These are phyloP conservation scores for Tetrao urogallus DNA, from an alignment of 2,113 vertebrate species.

Conservation along the genomic window DNA sequence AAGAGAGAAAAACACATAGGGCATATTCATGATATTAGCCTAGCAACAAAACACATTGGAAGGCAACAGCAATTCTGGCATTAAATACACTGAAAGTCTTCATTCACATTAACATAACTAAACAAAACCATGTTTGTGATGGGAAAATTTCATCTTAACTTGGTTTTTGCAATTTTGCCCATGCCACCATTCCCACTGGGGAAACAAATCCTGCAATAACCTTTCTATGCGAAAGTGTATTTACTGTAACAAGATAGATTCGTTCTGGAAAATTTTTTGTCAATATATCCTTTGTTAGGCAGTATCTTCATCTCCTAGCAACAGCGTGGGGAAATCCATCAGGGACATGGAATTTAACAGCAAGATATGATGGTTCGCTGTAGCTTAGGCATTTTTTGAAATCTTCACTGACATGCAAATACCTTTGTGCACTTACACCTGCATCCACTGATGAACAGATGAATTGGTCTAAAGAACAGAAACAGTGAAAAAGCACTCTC, in stretches of 20 bases:
- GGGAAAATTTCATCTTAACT: neutral
- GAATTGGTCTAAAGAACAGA: neutral
- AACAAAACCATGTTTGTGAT: neutral
- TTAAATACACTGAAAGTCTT: constrained; percentile 21
- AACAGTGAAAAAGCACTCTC: neutral
- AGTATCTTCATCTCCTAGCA: constrained; percentile 81
- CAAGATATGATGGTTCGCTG: constrained; percentile 60
- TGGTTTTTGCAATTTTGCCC: neutral
- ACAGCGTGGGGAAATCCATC: constrained; percentile 78
- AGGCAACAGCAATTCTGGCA: neutral
- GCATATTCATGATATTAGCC: constrained; percentile 49
- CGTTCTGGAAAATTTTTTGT: constrained; percentile 55
- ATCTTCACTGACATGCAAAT: constrained; percentile 50
- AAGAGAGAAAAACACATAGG: neutral
- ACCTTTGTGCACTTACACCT: neutral
- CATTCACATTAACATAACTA: constrained; percentile 7
- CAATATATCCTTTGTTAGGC: constrained; percentile 70
- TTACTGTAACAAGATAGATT: constrained; percentile 65
- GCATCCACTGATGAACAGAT: neutral
- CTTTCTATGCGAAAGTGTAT: constrained; percentile 31
- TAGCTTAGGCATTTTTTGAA: constrained; percentile 54
- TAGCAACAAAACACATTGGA: constrained; percentile 50
- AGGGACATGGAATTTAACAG: constrained; percentile 69
- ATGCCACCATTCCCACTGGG: neutral
- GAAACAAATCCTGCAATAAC: constrained; percentile 57